Percentiles rank a stretch among this genome's conserved stretches.
Conservation (phyloP, 2,888 invertebrate genomes). For the Drosophila rellima region DNA sequence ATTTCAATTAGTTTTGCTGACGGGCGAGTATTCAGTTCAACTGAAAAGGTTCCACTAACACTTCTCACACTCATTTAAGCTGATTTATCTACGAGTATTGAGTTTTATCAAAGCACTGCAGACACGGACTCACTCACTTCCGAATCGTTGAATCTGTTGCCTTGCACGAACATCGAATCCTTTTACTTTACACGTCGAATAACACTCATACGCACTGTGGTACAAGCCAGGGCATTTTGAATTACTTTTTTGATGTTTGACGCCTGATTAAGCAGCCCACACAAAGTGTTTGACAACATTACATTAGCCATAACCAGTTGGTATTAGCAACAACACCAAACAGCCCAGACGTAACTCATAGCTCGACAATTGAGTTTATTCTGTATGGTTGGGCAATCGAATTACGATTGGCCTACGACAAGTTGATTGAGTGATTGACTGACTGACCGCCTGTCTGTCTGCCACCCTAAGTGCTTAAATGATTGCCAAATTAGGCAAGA, state of each 20-base stretch:
- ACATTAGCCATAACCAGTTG: constrained; percentile 17
- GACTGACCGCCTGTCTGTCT: constrained; percentile 39
- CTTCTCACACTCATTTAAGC: neutral
- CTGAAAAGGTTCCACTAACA: constrained; percentile 11
- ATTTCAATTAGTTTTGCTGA: constrained; percentile 48
- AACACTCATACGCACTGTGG: constrained; percentile 52
- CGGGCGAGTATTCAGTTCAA: constrained; percentile 23
- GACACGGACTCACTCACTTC: constrained; percentile 32
- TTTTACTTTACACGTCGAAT: constrained; percentile 22
- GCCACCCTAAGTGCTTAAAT: constrained; percentile 38
- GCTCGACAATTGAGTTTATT: constrained; percentile 44
- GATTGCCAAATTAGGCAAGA: constrained; percentile 63
- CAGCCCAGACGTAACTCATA: constrained; percentile 1
- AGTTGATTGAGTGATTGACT: constrained; percentile 49
- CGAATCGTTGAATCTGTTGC: constrained; percentile 34
- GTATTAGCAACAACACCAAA: constrained; percentile 8
- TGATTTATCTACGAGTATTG: constrained; percentile 37
- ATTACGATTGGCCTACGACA: constrained; percentile 48
- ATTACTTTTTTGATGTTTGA: constrained; percentile 64
- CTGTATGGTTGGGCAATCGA: constrained; percentile 51
- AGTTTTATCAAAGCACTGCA: constrained; percentile 50
- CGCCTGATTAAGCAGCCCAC: constrained; percentile 64
- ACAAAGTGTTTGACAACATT: constrained; percentile 33
- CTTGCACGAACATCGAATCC: constrained; percentile 14
- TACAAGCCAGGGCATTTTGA: constrained; percentile 17